Base-by-base conservation (phyloP, 2,113 vertebrate species). In the Anguilla rostrata region DNA sequence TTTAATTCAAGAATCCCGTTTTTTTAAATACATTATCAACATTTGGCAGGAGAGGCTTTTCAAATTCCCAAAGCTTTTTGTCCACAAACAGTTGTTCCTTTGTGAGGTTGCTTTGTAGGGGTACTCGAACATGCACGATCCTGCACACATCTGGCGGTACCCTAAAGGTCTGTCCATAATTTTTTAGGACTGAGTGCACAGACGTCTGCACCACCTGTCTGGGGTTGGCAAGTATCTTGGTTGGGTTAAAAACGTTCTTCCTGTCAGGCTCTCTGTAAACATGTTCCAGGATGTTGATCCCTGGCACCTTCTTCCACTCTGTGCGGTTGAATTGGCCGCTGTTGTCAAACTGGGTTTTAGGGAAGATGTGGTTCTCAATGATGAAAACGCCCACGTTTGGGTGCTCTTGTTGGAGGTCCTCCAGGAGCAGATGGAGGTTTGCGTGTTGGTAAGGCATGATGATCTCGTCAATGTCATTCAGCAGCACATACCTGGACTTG, bases 401-500 rank as follows among this genome's bases (percentile, higher is more conserved):
- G 41, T 95, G 85, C 66, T 95, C 86, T 41, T 87, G 1, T 85
- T 91, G 90, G 46, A 97, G 93, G 14, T 16, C 56, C 26, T 0
- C 82, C 94, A 96, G 95, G 87, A 95, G 88, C 41, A 91, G 81
- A 83, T 87, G 91, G 83, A 96, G 92, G 86, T 92, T 22, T 0
- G 82, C 1, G 83, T 95, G 90, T 34, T 94, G 71, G 89, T 94
- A 93, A 0, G 95, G 95, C 91, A 95, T 92, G 53, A 96, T 93
- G 78, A 96, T 95, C 92, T 96, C 95, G 89, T 96, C 96, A 2
- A 94, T 93, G 88, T 97, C 96, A 78, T 95, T 95, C 75, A 97
- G 87, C 84, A 96, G 87, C 80, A 95, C 86, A 11, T 94, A 95
- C 87, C 87, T 92, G 0, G 94, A 94, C 15, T 83, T 84, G 39